Conservation (phyloP, 2,113 vertebrate genomes). For the Heteronetta atricapilla region DNA sequence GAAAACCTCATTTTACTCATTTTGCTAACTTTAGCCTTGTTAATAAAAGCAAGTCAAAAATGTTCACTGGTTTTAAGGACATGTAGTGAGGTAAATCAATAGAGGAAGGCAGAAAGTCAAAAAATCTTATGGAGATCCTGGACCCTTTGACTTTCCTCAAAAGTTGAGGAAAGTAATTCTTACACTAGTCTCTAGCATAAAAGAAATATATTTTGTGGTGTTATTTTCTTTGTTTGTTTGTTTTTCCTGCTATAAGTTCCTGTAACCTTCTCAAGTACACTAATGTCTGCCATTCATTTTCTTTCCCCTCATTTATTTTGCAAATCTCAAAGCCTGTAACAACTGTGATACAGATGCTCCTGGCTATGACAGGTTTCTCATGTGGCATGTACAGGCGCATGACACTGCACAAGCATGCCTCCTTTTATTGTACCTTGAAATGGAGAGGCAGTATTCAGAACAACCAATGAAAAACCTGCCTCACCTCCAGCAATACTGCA, state of each 20-base stretch:
- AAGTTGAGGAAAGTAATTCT: neutral
- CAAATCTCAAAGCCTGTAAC: neutral
- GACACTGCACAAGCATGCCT: neutral
- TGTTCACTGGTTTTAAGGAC: neutral
- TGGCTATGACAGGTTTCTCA: neutral
- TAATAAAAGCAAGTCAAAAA: neutral
- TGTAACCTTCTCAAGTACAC: fast-evolving
- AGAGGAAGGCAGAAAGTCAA: neutral
- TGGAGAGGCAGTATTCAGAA: fast-evolving
- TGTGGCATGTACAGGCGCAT: neutral
- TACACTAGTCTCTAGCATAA: neutral
- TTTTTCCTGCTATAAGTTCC: neutral
- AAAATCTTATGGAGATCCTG: neutral
- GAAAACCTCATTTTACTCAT: too few relatives aligned
- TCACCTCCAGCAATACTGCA: fast-evolving
- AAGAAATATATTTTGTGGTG: neutral
- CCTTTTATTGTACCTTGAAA: neutral
- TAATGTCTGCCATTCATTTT: neutral
- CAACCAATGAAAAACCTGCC: neutral
- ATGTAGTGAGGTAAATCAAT: neutral
- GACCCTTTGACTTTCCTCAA: neutral
- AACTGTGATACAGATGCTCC: neutral
- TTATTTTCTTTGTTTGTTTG: neutral
- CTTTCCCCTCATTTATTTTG: neutral
- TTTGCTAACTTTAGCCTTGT: neutral